Percentiles rank a stretch among this genome's conserved stretches.
phyloP scores from a whole-genome alignment of 2,797 vertebrate genomes.

The Lepilemur ruficaudatus region DNA sequence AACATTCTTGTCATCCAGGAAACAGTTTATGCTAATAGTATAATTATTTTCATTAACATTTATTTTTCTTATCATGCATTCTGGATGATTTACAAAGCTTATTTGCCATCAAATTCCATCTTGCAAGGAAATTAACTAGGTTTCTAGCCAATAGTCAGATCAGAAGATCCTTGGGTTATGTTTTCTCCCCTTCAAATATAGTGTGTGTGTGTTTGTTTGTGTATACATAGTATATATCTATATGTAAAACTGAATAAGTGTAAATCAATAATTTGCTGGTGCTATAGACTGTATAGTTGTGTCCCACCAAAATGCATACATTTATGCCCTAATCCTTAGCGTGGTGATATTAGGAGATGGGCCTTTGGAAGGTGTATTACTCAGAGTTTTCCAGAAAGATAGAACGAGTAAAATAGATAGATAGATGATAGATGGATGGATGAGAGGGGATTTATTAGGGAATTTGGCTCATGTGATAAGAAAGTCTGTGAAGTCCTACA shows the following conservation, averaged over 20 bases:
- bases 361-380: not conserved
- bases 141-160: not conserved
- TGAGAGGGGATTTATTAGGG: not conserved
- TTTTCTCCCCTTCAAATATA: not conserved
- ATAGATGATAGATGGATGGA: not conserved
- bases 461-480: not conserved
- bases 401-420: not conserved
- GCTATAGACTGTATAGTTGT: not conserved
- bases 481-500: not conserved
- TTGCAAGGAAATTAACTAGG: constrained; percentile 27
- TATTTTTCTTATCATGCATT: not conserved
- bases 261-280: constrained; percentile 1
- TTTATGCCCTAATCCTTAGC: not conserved
- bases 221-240: not conserved
- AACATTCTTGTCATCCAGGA: not conserved
- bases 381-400: not conserved
- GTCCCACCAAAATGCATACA: not conserved
- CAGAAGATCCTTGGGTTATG: not conserved
- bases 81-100: constrained; percentile 33
- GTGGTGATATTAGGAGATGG: not conserved
- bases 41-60: constrained; percentile 47
- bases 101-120: not conserved
- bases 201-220: no score
- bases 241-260: constrained; percentile 12
- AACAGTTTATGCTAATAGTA: not conserved